Percentiles rank a stretch among this genome's conserved stretches.
phyloP scores from a whole-genome alignment of 2,888 invertebrate species.

The Drosophila neonasuta region DNA sequence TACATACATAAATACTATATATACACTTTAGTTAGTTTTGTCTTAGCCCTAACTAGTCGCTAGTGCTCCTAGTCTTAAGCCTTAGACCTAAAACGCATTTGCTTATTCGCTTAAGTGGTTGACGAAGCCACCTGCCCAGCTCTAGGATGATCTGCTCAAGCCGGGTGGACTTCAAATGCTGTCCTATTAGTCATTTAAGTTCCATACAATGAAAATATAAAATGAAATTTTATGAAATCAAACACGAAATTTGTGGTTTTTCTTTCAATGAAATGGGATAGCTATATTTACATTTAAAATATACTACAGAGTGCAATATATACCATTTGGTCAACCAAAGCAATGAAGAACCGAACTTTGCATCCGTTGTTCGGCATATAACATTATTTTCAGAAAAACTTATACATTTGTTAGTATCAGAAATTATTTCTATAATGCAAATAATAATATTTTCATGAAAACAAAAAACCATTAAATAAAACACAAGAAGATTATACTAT shows the following conservation, averaged over 20 bases:
- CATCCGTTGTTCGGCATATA: too few relatives aligned
- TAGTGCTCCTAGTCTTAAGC: conserved; percentile 56
- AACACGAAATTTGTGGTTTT: neutral
- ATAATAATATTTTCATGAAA: too few relatives aligned
- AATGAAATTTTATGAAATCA: conserved; percentile 70
- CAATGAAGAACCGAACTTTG: too few relatives aligned
- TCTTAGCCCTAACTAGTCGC: conserved; percentile 58
- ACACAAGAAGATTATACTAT: too few relatives aligned
- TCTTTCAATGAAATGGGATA: neutral
- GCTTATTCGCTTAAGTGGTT: conserved; percentile 45
- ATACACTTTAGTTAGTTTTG: conserved; percentile 7
- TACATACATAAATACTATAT: conserved; percentile 11
- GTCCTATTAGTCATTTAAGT: conserved; percentile 70
- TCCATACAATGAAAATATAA: conserved; percentile 69
- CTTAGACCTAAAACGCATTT: conserved; percentile 62
- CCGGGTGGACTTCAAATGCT: conserved; percentile 53
- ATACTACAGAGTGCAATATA: too few relatives aligned
- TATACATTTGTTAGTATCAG: too few relatives aligned
- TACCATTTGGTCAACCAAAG: too few relatives aligned
- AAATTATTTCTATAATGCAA: too few relatives aligned
- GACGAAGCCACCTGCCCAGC: conserved; percentile 18
- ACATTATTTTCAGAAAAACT: too few relatives aligned
- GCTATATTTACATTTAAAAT: too few relatives aligned
- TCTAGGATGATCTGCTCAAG: neutral
- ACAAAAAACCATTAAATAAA: too few relatives aligned